These are phyloP conservation scores for Pseudoatta argentina DNA, from an alignment of 1,140 invertebrate genomes.

Conservation along the genomic window DNA sequence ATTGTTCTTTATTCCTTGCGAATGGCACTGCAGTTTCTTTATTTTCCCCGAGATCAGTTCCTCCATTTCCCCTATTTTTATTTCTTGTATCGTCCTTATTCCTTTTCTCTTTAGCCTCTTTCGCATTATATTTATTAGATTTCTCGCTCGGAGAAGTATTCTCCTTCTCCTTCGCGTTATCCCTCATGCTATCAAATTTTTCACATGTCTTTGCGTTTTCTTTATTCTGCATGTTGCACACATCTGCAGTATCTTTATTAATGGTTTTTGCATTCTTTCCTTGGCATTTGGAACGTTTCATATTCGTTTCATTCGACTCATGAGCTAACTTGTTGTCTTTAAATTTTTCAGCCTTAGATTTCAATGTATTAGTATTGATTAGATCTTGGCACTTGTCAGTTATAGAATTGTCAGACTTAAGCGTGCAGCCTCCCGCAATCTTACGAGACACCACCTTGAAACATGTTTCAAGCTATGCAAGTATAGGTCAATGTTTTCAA, in stretches of 20 bases:
- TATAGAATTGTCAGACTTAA: conserved; percentile 71
- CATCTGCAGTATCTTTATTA: conserved; percentile 52
- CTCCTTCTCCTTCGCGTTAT: conserved; percentile 55
- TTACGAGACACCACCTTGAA: conserved; percentile 78
- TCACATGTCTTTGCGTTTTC: conserved; percentile 55
- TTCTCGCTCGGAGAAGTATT: conserved; percentile 41
- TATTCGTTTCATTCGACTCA: conserved; percentile 48
- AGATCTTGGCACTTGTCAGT: conserved; percentile 67
- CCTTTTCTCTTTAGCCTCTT: conserved; percentile 82
- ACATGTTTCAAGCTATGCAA: conserved; percentile 76
- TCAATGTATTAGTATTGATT: conserved; percentile 70
- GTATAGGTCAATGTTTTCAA: conserved; percentile 56
- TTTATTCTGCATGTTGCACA: conserved; percentile 57
- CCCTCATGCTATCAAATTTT: conserved; percentile 37
- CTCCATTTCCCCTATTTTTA: conserved; percentile 73
- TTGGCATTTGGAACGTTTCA: conserved; percentile 66
- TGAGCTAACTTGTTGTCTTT: conserved; percentile 73
- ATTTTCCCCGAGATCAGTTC: conserved; percentile 66
- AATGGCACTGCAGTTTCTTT: conserved; percentile 70
- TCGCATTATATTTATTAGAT: conserved; percentile 73
- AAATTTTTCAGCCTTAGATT: conserved; percentile 76
- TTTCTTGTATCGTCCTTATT: conserved; percentile 83
- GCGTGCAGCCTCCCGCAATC: conserved; percentile 65
- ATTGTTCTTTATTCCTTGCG: conserved; percentile 67
- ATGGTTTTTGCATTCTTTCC: conserved; percentile 53